A percentile compares a stretch with the other conserved stretches of the same genome.
phyloP scores from a whole-genome alignment of 2,113 vertebrate species.

The Amphilophus citrinellus region DNA sequence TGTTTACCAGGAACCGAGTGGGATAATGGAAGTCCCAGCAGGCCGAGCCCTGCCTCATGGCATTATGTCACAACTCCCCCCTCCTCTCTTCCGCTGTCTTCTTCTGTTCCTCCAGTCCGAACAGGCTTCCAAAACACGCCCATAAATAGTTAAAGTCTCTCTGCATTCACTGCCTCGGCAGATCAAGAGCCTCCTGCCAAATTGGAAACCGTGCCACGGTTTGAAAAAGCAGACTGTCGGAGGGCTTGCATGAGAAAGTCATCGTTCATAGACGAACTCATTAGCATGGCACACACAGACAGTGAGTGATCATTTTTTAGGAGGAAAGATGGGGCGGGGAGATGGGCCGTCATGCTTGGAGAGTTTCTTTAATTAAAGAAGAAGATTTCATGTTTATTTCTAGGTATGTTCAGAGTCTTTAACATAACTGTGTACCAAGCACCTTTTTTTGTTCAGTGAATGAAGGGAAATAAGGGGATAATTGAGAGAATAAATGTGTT shows the following conservation, averaged over 20 bases:
- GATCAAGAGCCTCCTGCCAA: slow-evolving; percentile 6
- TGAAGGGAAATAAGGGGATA: not conserved
- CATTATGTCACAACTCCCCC: slow-evolving; percentile 44
- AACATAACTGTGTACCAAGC: not conserved
- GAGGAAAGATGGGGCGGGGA: not conserved
- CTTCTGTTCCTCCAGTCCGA: not conserved
- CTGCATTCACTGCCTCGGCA: slow-evolving; percentile 1
- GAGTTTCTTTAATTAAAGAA: not conserved
- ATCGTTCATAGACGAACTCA: not conserved
- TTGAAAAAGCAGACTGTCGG: not conserved
- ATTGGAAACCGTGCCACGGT: slow-evolving; percentile 19
- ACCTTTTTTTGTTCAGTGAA: not conserved
- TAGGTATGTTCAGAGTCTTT: not conserved
- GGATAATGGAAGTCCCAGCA: slow-evolving; percentile 56
- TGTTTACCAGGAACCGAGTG: slow-evolving; percentile 55
- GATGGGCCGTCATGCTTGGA: not conserved
- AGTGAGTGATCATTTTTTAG: not conserved
- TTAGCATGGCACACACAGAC: slow-evolving; percentile 1
- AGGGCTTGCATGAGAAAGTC: not conserved
- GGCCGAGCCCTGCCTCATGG: slow-evolving; percentile 24
- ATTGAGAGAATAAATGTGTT: too few species aligned
- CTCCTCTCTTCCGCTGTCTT: slow-evolving; percentile 12
- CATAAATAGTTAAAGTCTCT: slow-evolving; percentile 1
- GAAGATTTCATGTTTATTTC: not conserved
- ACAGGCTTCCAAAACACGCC: not conserved